phyloP scores from a whole-genome alignment of 2,888 invertebrate genomes.

The Cataglyphis livida region DNA sequence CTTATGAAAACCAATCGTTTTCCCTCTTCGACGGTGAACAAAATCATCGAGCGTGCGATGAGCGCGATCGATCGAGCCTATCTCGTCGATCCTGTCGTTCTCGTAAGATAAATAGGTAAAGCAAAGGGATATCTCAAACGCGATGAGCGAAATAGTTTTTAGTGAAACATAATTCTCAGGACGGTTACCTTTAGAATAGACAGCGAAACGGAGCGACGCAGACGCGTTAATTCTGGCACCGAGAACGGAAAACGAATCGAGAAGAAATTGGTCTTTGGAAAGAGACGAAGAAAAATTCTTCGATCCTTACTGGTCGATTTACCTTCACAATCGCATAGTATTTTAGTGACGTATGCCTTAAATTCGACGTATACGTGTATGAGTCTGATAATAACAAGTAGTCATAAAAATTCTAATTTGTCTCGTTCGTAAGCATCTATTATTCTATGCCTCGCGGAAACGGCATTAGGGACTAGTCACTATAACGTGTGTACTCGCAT shows the following conservation, averaged over 20 bases:
- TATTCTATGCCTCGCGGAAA: conserved; percentile 36
- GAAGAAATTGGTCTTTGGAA: conserved; percentile 67
- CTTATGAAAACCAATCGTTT: conserved; percentile 31
- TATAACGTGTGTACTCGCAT: conserved; percentile 21
- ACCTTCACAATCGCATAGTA: conserved; percentile 6
- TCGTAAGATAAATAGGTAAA: conserved; percentile 2
- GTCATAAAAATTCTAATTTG: conserved; percentile 35
- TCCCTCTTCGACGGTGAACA: neutral
- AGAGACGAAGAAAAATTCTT: conserved; percentile 37
- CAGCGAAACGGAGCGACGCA: conserved; percentile 56
- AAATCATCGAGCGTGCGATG: conserved; percentile 2
- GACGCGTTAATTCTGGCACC: conserved; percentile 54
- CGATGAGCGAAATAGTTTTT: conserved; percentile 14
- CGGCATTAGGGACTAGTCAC: conserved; percentile 1
- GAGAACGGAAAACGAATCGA: conserved; percentile 63
- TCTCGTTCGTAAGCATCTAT: neutral
- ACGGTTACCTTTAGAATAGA: conserved; percentile 69
- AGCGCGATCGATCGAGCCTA: conserved; percentile 21
- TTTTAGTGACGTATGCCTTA: neutral
- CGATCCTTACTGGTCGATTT: conserved; percentile 16
- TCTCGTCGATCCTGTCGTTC: conserved; percentile 5
- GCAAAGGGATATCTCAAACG: conserved; percentile 14
- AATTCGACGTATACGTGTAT: conserved; percentile 14
- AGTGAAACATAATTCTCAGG: conserved; percentile 60
- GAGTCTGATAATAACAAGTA: conserved; percentile 16